Base-by-base conservation (phyloP, 2,113 vertebrate species). In the Phrynocephalus versicolor region DNA sequence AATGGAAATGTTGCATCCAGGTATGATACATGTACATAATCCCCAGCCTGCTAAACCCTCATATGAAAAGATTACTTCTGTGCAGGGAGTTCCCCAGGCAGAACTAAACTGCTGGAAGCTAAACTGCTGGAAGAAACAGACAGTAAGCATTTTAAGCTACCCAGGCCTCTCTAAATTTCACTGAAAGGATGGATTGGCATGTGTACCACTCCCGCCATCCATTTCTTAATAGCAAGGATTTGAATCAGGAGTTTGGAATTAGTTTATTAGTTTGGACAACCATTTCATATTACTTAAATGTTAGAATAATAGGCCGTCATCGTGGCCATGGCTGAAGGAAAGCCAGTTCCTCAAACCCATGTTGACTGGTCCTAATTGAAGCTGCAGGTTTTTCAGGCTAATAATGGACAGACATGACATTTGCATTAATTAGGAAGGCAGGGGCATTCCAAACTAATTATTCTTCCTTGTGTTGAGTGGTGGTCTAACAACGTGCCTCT, bases 371-470 rank as follows among this genome's bases (percentile, higher is more conserved):
- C 69, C 45, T 62, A 78, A 73, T 78, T 72, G 2, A 81, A 55
- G 77, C 30, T 55, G 58, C 51, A 55, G 64, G 60, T 88, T 88
- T 67, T 80, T 84, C 70, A 45, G 25, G 80, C 77, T 82, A 83
- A 67, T 64, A 82, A 58, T 67, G 60, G 76, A 82, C 58, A 0
- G 23, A 80, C 55, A 76, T 57, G 71, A 75, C 82, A 85, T 69
- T 1, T 58, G 3, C 55, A 60, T 0, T 6, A 75, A 57, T 84
- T 72, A 39, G 87, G 84, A 70, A 84, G 37, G 0, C 55, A 0
- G 80, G 64, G 57, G 51, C 45, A 88, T 79, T 75, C 73, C 82
- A 0, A 73, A 18, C n/a, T 55, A 82, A 19, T 1, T 1, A 21
- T 60, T 0, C 2, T 39, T 45, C 10, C 18, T 0, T 1, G 37